phyloP scores from a whole-genome alignment of 2,797 vertebrate species.

The Hypotaenidia okinawae region DNA sequence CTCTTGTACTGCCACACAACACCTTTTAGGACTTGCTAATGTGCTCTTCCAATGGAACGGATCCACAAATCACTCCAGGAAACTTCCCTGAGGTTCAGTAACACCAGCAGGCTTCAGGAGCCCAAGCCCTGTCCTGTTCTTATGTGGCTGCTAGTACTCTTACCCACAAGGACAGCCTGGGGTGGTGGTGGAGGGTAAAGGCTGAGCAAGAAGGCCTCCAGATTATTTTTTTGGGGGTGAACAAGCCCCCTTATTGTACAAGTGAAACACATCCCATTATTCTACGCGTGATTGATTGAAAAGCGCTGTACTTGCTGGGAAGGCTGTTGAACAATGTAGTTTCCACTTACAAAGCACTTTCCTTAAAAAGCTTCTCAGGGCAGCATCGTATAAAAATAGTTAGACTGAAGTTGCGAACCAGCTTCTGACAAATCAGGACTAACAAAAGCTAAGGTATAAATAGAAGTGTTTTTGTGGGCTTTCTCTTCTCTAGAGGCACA shows the following conservation, averaged over 20 bases:
- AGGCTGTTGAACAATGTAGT: conserved; percentile 63
- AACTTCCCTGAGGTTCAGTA: not conserved
- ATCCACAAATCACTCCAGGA: not conserved
- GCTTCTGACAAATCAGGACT: conserved; percentile 69
- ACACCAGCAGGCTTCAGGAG: not conserved
- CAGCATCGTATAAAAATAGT: conserved; percentile 73
- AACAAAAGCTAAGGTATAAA: conserved; percentile 74
- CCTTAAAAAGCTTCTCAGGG: conserved; percentile 69
- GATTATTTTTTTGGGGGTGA: conserved; percentile 34
- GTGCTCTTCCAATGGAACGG: not conserved
- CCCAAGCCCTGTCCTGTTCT: not conserved
- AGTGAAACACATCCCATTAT: conserved; percentile 60
- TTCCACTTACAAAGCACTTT: conserved; percentile 77
- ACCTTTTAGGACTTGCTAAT: not conserved
- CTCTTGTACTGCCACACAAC: not conserved
- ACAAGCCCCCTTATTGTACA: conserved; percentile 51
- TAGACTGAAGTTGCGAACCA: conserved; percentile 70
- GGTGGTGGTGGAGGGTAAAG: not conserved
- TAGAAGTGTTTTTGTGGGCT: conserved; percentile 57
- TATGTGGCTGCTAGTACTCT: not conserved
- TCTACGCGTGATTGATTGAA: conserved; percentile 51
- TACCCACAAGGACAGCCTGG: not conserved
- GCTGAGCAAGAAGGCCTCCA: conserved; percentile 15
- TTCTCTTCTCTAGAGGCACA: conserved; percentile 44
- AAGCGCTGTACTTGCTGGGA: conserved; percentile 66